Percentiles rank a stretch among this genome's conserved stretches.
Evolutionary conservation across 2,113 vertebrate species (phyloP).

Genomic region (Zosterops lateralis): DNA sequence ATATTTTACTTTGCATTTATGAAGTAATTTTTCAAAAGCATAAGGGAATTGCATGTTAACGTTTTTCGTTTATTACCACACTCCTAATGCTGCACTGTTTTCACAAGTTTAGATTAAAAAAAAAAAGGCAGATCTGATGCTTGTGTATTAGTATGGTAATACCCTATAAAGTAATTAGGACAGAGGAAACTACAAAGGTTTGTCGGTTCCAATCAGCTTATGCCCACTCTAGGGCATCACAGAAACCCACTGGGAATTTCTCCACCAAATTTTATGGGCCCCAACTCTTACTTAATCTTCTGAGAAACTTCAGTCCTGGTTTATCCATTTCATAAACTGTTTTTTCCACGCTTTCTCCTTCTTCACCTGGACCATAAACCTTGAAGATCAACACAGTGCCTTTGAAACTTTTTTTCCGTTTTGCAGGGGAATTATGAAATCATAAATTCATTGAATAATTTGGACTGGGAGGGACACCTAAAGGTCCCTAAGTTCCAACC

Average conservation of each 20-base stretch:
- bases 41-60: conserved; percentile 83
- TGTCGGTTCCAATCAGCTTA: background rate
- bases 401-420: background rate
- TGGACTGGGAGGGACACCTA: background rate
- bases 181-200: conserved; percentile 25
- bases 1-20: conserved; percentile 84
- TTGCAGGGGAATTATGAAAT: background rate
- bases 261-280: background rate
- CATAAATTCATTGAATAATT: background rate
- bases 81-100: conserved; percentile 77
- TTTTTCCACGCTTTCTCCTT: background rate
- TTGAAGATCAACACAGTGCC: accelerated
- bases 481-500: background rate
- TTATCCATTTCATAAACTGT: background rate
- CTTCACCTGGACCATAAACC: background rate
- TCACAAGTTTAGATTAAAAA: conserved; percentile 72
- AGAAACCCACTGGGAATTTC: background rate
- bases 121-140: conserved; percentile 26
- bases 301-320: background rate
- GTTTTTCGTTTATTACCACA: conserved; percentile 78
- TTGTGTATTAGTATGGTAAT: conserved; percentile 65
- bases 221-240: background rate
- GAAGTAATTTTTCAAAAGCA: conserved; percentile 86
- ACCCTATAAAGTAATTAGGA: conserved; percentile 65
- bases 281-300: conserved; percentile 13